Evolutionary conservation across 2,113 vertebrate genomes (phyloP).

Genomic region (Psittacus erithacus): DNA sequence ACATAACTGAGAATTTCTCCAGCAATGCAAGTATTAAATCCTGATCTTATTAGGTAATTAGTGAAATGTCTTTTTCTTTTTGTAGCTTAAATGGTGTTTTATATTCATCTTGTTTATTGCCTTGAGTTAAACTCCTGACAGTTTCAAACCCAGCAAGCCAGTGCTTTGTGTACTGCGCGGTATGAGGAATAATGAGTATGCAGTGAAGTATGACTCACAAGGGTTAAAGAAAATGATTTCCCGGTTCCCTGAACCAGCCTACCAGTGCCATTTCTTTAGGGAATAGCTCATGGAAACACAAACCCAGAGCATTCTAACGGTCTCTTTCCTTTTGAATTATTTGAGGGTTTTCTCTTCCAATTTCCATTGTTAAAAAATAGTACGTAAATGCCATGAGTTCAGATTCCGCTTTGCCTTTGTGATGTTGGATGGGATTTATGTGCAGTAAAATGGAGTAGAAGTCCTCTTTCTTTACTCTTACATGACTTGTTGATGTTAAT

Average conservation of each 20-base stretch:
- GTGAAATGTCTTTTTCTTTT: neutral
- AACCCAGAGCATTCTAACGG: neutral
- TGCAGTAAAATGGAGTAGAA: neutral
- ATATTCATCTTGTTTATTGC: neutral
- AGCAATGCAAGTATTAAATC: neutral
- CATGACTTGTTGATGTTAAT: neutral
- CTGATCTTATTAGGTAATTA: neutral
- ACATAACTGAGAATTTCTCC: neutral
- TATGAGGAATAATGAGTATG: neutral
- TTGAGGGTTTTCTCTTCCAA: neutral
- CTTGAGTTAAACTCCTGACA: neutral
- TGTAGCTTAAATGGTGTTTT: neutral
- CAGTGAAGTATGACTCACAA: neutral
- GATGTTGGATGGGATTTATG: neutral
- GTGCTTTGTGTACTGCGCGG: neutral
- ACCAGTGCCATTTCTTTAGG: neutral
- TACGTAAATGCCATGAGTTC: neutral
- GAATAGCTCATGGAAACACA: conserved; percentile 8
- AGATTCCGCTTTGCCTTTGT: neutral
- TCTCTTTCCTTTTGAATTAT: neutral
- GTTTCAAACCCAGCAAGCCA: neutral
- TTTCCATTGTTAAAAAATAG: neutral
- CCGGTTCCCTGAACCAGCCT: neutral
- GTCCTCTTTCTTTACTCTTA: neutral
- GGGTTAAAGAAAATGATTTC: neutral